Conservation (phyloP, 2,888 invertebrate species). For the Mythimna ferrago region DNA sequence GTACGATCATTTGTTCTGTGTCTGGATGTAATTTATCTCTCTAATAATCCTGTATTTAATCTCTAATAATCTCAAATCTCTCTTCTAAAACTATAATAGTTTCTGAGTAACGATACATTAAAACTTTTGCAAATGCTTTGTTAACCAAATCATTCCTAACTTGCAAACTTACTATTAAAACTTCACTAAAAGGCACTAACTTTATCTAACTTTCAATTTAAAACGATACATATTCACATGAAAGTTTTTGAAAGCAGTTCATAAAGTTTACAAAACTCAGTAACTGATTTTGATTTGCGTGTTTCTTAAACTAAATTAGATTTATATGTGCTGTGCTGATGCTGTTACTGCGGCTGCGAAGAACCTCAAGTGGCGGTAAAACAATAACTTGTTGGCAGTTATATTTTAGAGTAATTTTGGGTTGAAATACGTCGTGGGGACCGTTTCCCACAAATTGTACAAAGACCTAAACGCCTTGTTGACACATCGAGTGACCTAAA, state of each 20-base stretch:
- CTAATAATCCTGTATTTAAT: background rate
- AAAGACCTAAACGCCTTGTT: too few relatives aligned
- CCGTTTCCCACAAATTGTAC: too few relatives aligned
- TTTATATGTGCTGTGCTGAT: background rate
- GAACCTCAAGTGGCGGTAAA: too few relatives aligned
- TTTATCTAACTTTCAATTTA: conserved; percentile 39
- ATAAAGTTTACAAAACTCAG: conserved; percentile 9
- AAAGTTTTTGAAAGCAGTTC: conserved; percentile 35
- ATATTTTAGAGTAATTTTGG: too few relatives aligned
- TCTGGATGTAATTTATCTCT: too few relatives aligned
- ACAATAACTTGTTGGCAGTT: too few relatives aligned
- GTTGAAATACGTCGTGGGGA: too few relatives aligned
- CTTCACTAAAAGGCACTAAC: conserved; percentile 6
- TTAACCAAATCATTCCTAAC: conserved; percentile 11
- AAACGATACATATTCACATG: conserved; percentile 19
- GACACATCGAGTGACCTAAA: too few relatives aligned
- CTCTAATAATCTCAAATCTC: too few relatives aligned
- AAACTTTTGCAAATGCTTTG: conserved; percentile 13
- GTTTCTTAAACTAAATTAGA: conserved; percentile 6
- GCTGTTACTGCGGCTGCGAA: too few relatives aligned
- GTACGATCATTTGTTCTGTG: too few relatives aligned
- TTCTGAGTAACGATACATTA: background rate
- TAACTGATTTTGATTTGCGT: background rate
- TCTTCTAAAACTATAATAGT: background rate
- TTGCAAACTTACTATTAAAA: conserved; percentile 20